Conservation (phyloP, 2,797 vertebrate genomes). For the Microtus californicus region DNA sequence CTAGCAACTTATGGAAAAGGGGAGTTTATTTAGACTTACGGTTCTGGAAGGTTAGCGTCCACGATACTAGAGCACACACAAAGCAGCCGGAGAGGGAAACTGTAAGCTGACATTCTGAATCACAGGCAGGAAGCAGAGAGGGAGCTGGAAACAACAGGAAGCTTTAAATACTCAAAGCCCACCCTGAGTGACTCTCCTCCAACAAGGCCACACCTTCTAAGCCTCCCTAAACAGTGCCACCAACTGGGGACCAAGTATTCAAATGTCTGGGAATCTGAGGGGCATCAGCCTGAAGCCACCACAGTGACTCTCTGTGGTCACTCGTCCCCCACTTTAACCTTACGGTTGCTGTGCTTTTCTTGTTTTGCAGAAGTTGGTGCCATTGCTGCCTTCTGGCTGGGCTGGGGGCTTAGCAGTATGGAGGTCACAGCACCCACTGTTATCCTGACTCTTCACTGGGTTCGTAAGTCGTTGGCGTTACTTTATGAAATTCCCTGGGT, state of each 20-base stretch:
- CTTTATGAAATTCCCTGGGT: neutral
- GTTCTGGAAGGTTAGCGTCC: neutral
- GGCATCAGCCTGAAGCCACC: neutral
- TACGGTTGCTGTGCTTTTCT: neutral
- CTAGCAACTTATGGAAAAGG: neutral
- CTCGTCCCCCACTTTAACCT: neutral
- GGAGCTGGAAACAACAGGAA: neutral
- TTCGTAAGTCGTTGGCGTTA: neutral
- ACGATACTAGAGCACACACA: neutral
- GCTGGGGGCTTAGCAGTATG: neutral
- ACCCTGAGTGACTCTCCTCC: neutral
- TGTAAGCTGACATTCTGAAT: neutral
- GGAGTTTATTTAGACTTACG: neutral
- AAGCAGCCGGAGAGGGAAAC: neutral
- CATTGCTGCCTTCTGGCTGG: neutral
- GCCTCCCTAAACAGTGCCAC: neutral
- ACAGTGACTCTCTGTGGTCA: accelerated
- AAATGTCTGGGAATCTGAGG: neutral
- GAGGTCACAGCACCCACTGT: neutral
- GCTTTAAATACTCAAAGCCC: neutral
- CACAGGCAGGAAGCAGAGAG: neutral
- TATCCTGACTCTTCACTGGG: neutral
- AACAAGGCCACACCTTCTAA: neutral
- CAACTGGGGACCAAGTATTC: neutral
- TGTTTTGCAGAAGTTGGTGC: neutral